phyloP scores from a whole-genome alignment of 2,888 invertebrate genomes.

The Penaeus monodon region DNA sequence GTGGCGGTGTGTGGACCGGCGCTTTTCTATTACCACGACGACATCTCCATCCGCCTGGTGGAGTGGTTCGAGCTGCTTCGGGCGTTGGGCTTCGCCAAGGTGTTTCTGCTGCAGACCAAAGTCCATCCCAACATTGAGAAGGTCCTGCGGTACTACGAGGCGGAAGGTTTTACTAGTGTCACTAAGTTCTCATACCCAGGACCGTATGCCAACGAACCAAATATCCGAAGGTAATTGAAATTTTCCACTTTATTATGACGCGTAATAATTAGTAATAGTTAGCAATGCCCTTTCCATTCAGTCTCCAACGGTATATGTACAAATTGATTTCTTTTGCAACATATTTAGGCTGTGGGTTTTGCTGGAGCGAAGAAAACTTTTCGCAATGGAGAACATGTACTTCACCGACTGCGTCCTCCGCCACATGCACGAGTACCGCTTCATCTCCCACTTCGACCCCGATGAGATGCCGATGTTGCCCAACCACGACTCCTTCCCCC shows the following conservation, averaged over 20 bases:
- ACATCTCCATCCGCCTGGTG: conserved; percentile 7
- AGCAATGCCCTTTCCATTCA: background rate
- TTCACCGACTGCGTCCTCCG: conserved; percentile 28
- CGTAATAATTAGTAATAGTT: background rate
- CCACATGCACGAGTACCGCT: conserved; percentile 14
- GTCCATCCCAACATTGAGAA: conserved; percentile 28
- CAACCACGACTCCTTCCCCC: background rate
- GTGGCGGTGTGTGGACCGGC: conserved; percentile 33
- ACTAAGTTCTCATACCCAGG: conserved; percentile 17
- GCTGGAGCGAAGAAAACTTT: conserved; percentile 22
- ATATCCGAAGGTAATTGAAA: conserved; percentile 9
- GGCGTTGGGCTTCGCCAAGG: conserved; percentile 3
- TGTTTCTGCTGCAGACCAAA: conserved; percentile 13
- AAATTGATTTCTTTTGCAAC: no score
- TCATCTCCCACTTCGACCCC: conserved; percentile 19
- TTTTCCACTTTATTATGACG: background rate
- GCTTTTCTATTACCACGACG: conserved; percentile 24
- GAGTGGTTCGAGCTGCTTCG: conserved; percentile 28
- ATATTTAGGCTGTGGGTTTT: conserved; percentile 15
- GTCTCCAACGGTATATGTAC: no score
- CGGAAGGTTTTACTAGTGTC: conserved; percentile 17
- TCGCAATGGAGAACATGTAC: conserved; percentile 25
- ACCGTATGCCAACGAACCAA: conserved; percentile 26
- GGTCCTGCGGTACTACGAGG: conserved; percentile 20
- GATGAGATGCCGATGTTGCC: conserved; percentile 32